Evolutionary conservation across 1,140 invertebrate species (phyloP).

Genomic region (Hyles vespertilio): DNA sequence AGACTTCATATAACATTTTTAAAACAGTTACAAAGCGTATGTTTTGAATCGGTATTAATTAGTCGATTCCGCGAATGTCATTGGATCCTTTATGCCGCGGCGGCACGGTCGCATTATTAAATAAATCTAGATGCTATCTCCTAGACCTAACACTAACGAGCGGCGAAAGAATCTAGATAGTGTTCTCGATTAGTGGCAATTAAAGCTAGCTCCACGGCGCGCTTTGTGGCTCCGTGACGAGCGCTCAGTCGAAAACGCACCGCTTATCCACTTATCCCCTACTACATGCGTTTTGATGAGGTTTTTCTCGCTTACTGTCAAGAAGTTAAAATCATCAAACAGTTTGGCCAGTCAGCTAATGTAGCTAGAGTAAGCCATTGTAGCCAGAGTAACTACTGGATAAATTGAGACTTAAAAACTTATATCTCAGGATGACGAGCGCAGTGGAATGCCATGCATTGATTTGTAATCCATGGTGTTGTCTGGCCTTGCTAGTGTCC

Average conservation of each 20-base stretch:
- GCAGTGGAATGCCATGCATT: too few species aligned
- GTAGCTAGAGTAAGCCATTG: too few species aligned
- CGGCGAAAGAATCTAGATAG: constrained; percentile 57
- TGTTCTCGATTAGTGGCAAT: constrained; percentile 52
- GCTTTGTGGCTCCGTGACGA: constrained; percentile 43
- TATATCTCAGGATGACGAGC: too few species aligned
- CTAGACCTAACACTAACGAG: constrained; percentile 45
- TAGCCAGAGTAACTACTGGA: too few species aligned
- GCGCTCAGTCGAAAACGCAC: constrained; percentile 28
- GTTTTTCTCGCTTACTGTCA: background rate
- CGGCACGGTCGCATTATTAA: constrained; percentile 47
- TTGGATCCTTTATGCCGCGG: constrained; percentile 12
- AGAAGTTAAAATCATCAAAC: too few species aligned
- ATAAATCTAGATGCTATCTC: constrained; percentile 52
- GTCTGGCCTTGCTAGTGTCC: too few species aligned
- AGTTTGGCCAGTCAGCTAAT: too few species aligned
- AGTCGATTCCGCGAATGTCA: background rate
- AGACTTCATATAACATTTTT: too few species aligned
- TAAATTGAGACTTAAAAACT: too few species aligned
- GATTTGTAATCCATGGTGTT: too few species aligned
- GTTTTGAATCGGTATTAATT: too few species aligned
- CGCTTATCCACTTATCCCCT: constrained; percentile 9
- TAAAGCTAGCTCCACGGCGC: constrained; percentile 43
- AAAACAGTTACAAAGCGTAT: too few species aligned
- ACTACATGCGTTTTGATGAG: constrained; percentile 8